Conservation (phyloP, 2,888 invertebrate species). For the Melanotus villosus region DNA sequence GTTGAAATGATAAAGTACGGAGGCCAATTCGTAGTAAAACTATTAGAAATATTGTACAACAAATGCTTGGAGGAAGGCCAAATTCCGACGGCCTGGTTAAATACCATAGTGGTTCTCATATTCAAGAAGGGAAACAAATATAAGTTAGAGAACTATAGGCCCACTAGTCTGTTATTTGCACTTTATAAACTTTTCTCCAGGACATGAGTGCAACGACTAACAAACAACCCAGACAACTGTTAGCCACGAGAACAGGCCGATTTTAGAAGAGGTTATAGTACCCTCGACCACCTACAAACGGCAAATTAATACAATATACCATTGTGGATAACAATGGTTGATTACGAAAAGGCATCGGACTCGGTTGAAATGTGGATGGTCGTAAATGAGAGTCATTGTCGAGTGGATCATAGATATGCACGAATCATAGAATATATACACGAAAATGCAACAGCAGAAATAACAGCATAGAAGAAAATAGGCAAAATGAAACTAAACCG, state of each 20-base stretch:
- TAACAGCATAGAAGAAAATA: neutral
- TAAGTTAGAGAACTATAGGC: slow-evolving; percentile 7
- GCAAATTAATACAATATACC: slow-evolving; percentile 1
- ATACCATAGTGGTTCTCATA: neutral
- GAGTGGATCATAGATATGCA: slow-evolving; percentile 4
- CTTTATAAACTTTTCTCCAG: slow-evolving; percentile 4
- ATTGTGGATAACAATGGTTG: neutral
- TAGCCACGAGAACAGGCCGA: slow-evolving; percentile 1
- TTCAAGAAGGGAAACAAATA: slow-evolving; percentile 1
- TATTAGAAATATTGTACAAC: neutral
- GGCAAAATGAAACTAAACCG: slow-evolving; percentile 3
- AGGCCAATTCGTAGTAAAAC: neutral
- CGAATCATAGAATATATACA: neutral
- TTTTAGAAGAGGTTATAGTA: neutral
- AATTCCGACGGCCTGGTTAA: neutral
- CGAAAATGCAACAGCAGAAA: neutral
- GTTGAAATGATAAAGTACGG: neutral
- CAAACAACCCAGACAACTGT: neutral
- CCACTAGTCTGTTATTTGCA: neutral
- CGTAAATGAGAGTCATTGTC: neutral
- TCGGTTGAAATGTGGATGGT: neutral
- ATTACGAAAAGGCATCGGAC: neutral
- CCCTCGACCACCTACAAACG: neutral
- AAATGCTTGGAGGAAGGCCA: neutral
- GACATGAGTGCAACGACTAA: neutral